Percentiles rank a stretch among this genome's conserved stretches.
These are phyloP conservation scores for Deilephila porcellus DNA, from an alignment of 2,888 invertebrate genomes.

Conservation along the genomic window DNA sequence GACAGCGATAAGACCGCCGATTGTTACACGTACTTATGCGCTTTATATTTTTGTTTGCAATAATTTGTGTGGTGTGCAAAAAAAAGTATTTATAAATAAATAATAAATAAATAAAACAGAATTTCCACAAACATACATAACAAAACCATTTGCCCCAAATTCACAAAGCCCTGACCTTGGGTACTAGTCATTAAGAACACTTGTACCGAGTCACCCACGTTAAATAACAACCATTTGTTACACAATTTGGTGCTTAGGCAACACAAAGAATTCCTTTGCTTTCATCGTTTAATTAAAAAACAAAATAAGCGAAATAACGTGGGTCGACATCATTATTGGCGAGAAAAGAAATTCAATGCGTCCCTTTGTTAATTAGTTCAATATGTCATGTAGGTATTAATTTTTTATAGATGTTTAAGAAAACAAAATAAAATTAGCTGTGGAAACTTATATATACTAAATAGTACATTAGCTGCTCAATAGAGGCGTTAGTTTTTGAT, in stretches of 20 bases:
- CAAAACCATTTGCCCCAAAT: neutral
- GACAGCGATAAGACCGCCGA: too few relatives aligned
- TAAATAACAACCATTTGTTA: neutral
- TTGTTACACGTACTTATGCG: too few relatives aligned
- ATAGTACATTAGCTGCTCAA: neutral
- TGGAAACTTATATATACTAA: neutral
- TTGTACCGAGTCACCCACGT: neutral
- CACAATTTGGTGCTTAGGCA: neutral
- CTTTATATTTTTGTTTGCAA: too few relatives aligned
- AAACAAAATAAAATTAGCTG: neutral
- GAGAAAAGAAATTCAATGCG: neutral
- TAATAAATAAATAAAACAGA: neutral
- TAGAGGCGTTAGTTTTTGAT: neutral
- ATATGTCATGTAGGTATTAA: neutral
- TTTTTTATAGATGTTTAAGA: neutral
- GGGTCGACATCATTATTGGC: conserved; percentile 3
- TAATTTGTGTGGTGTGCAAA: too few relatives aligned
- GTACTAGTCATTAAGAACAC: conserved; percentile 7
- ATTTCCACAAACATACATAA: neutral
- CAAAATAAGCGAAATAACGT: neutral
- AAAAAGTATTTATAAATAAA: too few relatives aligned
- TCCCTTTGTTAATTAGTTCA: neutral
- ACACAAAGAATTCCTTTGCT: neutral
- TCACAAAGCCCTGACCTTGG: neutral
- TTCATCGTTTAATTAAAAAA: conserved; percentile 1